Percentiles rank a stretch among this genome's conserved stretches.
phyloP scores from a whole-genome alignment of 2,888 invertebrate genomes.

The Oscheius sp. region DNA sequence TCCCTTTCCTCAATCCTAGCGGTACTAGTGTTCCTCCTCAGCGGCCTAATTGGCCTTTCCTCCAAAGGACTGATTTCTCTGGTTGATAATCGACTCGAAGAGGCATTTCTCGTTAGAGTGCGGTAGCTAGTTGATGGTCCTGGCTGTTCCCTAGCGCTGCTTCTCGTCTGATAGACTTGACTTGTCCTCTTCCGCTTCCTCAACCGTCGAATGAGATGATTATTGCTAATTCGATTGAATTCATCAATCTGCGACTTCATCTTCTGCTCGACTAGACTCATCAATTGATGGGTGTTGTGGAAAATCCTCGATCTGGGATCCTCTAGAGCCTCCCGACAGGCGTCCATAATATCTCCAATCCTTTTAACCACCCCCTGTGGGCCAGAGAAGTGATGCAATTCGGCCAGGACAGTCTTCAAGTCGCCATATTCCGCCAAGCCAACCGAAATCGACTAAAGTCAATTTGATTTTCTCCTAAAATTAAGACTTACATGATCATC shows the following conservation, averaged over 20 bases:
- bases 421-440: conserved; percentile 24
- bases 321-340: conserved; percentile 4
- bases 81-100: no score
- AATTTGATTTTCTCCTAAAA: not conserved
- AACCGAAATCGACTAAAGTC: conserved; percentile 18
- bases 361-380: conserved; percentile 15
- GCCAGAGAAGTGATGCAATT: not conserved
- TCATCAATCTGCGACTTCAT: conserved; percentile 17
- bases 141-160: not conserved
- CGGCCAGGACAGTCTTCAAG: conserved; percentile 14
- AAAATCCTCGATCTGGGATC: conserved; percentile 24
- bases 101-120: no score
- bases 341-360: conserved; percentile 1
- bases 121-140: not conserved
- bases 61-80: no score
- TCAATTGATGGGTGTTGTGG: conserved; percentile 1
- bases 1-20: no score
- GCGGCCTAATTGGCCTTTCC: no score
- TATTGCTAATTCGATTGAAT: conserved; percentile 2
- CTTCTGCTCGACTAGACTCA: conserved; percentile 10
- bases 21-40: no score
- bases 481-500: not conserved
- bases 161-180: not conserved
- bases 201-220: not conserved
- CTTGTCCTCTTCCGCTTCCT: not conserved